Base-by-base conservation (phyloP, 64 coral and sea anemone genomes). In the Orbicella faveolata region DNA sequence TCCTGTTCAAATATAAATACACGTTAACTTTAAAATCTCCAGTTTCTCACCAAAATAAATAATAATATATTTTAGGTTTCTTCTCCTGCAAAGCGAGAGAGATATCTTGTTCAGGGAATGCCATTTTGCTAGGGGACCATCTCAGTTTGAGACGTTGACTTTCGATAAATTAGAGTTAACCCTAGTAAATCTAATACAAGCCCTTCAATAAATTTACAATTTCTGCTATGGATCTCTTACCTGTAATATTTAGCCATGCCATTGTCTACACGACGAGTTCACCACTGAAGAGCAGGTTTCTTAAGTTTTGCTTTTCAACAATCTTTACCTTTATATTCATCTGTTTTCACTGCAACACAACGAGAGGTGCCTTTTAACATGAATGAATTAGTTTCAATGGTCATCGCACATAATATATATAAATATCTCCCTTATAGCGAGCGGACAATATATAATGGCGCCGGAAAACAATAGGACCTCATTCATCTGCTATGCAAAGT, bases 171-270 rank as follows among this genome's bases (percentile, higher is more conserved):
- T 57, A 14, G 13, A 57, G 54, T 57, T 57, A 41, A 41, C 39
- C 39, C 4, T 41, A 41, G 39, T 4, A 41, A 41, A 41, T 41
- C 2, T 4, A 41, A 41, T 41, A 41, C 4, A 41, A 2, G 4
- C 4, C 39, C 39, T 4, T 48, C 9, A 6, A 70, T 70, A 26
- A n/a, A 33, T 70, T 70, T 26, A n/a, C 7, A 26, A 11, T 70
- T 11, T 70, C 21, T 6, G 30, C n/a, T 70, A 0, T 9, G 7
- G 44, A 21, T 16, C 23, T 54, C 13, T 81, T 36, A 81, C 79
- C 79, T 81, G 79, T 59, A 36, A 81, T 35, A 9, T 63, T 36
- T 12, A 81, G 59, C 79, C 79, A 44, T 78, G 7, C 21, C 75
- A 78, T 78, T 78, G 2, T 78, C 7, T n/a, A 20, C n/a, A 12